Evolutionary conservation across 2,888 invertebrate species (phyloP), one percentile per base, ranked within the genome.

Genomic region (Ichneumoninae sp.): DNA sequence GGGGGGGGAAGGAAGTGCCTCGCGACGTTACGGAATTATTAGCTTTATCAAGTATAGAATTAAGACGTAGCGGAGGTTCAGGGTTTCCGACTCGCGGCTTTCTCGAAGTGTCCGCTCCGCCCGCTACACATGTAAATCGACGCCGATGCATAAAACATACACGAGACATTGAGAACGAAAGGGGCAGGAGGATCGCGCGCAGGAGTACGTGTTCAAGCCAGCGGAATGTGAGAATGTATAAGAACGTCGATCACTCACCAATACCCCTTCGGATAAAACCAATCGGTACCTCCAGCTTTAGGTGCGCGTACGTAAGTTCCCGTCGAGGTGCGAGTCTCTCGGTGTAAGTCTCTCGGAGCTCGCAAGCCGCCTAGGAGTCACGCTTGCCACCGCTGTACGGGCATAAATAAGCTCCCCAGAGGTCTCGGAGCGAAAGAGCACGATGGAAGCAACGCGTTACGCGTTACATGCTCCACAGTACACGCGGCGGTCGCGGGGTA

Each of bases 31-130:
- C 72, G 84, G 86, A 91, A 91, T 91, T 90, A 91, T 90, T 90
- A 90, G 88, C 89, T 89, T 89, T 90, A 90, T 90, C 90, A 90
- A 88, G 90, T 91, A 91, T 92, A 90, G 91, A 92, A 92, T 92
- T 91, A 91, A 92, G 92, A 91, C 89, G 90, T 89, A 89, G 86
- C 69, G 77, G 36, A 44, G 68, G 60, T 52, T 36, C 54, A 22
- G 54, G 8, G 22, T 57, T 22, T 65, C 54, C 70, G 57, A 40
- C 78, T 36, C 62, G 80, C 76, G 47, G 52, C 79, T 47, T 60
- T 60, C 60, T 26, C 72, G 60, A 7, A 22, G 47, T 30, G 26
- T 19, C n/a, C 70, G n/a, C n/a, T 16, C 19, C 81, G 36, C 78
- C 79, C 82, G 33, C 62, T 81, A 82, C 84, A 72, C 57, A 69